Conservation (phyloP, 2,797 vertebrate species). For the Platyrinchus mystaceus region DNA sequence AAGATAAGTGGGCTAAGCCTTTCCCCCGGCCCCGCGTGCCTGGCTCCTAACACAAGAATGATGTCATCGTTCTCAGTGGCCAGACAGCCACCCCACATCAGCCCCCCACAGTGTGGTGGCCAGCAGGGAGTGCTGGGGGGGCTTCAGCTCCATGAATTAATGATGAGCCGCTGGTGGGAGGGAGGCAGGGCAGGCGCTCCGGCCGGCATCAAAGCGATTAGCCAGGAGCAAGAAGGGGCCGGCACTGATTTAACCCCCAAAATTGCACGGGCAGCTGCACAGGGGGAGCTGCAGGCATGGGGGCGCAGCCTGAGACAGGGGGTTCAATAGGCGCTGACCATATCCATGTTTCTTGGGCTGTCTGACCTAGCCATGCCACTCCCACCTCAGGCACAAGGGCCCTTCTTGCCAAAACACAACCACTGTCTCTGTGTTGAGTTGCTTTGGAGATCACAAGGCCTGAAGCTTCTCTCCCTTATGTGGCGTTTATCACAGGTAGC, state of each 20-base stretch:
- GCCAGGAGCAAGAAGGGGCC: background rate
- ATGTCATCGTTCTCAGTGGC: conserved; percentile 74
- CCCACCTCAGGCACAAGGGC: background rate
- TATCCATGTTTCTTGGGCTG: background rate
- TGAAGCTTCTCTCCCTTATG: background rate
- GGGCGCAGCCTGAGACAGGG: background rate
- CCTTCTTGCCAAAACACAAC: background rate
- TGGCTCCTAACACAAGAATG: conserved; percentile 43
- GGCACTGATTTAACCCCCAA: background rate
- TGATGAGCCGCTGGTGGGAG: conserved; percentile 64
- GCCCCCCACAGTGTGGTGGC: conserved; percentile 54
- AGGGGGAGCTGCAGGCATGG: accelerated
- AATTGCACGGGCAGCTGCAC: accelerated
- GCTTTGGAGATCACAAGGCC: background rate
- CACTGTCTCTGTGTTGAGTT: background rate
- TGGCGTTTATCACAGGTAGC: background rate
- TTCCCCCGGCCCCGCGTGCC: background rate
- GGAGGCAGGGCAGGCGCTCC: conserved; percentile 39
- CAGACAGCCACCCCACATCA: conserved; percentile 60
- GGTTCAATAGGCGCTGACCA: accelerated
- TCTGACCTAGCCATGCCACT: background rate
- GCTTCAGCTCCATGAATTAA: conserved; percentile 65
- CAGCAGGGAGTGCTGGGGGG: conserved; percentile 64
- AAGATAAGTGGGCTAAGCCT: conserved; percentile 52
- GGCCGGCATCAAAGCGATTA: conserved; percentile 66